Evolutionary conservation across 2,888 invertebrate genomes (phyloP), one percentile per base, ranked within the genome.

Genomic region (Seira ritae): DNA sequence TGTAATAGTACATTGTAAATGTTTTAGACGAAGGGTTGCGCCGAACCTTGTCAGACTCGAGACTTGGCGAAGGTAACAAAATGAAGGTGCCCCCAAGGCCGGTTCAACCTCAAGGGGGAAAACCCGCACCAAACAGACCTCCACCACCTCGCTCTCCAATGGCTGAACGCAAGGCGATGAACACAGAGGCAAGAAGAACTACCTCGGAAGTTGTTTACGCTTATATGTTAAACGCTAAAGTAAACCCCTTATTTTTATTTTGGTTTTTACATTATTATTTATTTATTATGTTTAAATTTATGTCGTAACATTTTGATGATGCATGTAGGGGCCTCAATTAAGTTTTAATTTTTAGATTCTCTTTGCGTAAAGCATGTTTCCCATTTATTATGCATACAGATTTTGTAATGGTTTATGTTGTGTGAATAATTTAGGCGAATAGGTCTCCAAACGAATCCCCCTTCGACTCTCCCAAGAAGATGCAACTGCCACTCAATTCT

Each of bases 61-160:
- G 85, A 17, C 86, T 86, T 50, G 85, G 84, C 0, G 86, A 81
- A n/a, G 80, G 68, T 20, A 80, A 68, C 19, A 81, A 80, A 76
- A 81, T 81, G 70, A 84, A 88, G 20, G 82, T 87, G 66, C 91
- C 91, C 17, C 90, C 91, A 76, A 89, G 91, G 4, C 91, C 91
- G 46, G 91, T 91, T 73, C 92, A 92, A 31, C 93, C 93, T 0
- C 89, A 93, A 2, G 91, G 92, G 85, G 92, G 92, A 15, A 92
- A 92, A 89, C 87, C 88, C 20, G 89, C 86, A 55, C 89, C 88
- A 6, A 62, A 80, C 17, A 42, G 85, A 31, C 92, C 93, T 24
- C 92, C 93, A 84, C 92, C 92, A 87, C 91, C 91, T 23, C 91
- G 91, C 31, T 92, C 92, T 10, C 89, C 89, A 31, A 86, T 85